Evolutionary conservation across 2,113 vertebrate species (phyloP).

Genomic region (Lycocorax pyrrhopterus): DNA sequence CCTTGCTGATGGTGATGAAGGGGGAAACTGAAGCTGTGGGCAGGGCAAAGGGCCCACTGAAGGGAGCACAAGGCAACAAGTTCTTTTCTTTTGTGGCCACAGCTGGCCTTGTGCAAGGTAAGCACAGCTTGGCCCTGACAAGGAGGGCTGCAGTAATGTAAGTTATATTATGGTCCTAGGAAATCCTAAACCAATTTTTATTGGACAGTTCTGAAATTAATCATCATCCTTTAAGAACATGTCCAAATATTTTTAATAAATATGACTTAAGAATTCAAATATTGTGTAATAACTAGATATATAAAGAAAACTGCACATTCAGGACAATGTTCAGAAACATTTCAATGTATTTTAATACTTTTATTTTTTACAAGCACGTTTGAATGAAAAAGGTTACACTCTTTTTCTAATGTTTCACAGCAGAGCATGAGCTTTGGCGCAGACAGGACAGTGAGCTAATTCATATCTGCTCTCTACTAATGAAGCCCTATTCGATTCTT

Average conservation of each 20-base stretch:
- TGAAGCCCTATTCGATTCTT: background rate
- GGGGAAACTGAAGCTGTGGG: background rate
- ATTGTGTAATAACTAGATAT: background rate
- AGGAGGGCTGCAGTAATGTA: background rate
- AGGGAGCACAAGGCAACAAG: background rate
- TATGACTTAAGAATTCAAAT: background rate
- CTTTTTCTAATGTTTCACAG: background rate
- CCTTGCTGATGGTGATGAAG: background rate
- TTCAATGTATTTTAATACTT: background rate
- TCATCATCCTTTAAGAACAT: background rate
- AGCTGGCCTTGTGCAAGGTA: background rate
- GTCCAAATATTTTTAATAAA: background rate
- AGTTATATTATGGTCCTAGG: background rate
- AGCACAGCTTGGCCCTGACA: background rate
- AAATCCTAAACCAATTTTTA: background rate
- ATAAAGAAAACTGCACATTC: background rate
- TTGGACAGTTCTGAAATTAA: background rate
- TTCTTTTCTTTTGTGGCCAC: background rate
- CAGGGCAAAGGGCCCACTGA: background rate
- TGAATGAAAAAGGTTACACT: background rate
- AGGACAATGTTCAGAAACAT: background rate
- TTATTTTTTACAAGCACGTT: background rate
- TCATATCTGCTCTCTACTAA: constrained; percentile 21
- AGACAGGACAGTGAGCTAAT: background rate
- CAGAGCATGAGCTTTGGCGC: constrained; percentile 23